Base-by-base conservation (phyloP, 2,113 vertebrate species). In the Tragelaphus buxtoni region DNA sequence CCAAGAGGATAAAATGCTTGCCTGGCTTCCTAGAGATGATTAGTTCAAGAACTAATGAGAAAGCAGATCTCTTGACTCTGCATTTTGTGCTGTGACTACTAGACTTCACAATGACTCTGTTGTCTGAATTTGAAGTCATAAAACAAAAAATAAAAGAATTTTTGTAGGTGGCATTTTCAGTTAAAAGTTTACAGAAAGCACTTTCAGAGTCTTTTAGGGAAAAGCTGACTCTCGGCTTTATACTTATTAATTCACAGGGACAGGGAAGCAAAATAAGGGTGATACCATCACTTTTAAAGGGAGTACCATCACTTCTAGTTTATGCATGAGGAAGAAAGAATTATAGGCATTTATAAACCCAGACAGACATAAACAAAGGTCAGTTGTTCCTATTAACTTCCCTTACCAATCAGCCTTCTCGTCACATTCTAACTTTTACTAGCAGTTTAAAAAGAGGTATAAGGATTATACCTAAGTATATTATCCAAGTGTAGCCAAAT, bases 281-380 rank as follows among this genome's bases (percentile, higher is more conserved):
- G 63, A 84, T 94, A 63, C 17, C 20, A 7, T 63, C 35, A 92
- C 26, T 97, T 92, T 51, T 95, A 87, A 53, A 94, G 82, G 30
- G 91, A 92, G 79, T 56, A 53, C 26, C 5, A 0, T 53, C 49
- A 88, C 20, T 97, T 94, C 42, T 94, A 87, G 61, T n/a, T 79
- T 83, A 9, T 91, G 47, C 51, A 35, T 92, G 47, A 92, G 76
- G 17, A 90, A 80, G 22, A 91, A 86, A 94, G 88, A 92, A 63
- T 94, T 60, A 76, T 2, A 96, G 80, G 24, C n/a, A 32, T 88
- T 91, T 91, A n/a, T 94, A 94, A 97, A 96, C n/a, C 77, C 63
- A 95, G 35, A 30, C 35, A 76, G 14, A 61, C 47, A 24, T 94
- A 92, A 93, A 51, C 69, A 87, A 88, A 90, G 32, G 11, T 86